Evolutionary conservation across 2,113 vertebrate genomes (phyloP).

Genomic region (Cynocephalus volans): DNA sequence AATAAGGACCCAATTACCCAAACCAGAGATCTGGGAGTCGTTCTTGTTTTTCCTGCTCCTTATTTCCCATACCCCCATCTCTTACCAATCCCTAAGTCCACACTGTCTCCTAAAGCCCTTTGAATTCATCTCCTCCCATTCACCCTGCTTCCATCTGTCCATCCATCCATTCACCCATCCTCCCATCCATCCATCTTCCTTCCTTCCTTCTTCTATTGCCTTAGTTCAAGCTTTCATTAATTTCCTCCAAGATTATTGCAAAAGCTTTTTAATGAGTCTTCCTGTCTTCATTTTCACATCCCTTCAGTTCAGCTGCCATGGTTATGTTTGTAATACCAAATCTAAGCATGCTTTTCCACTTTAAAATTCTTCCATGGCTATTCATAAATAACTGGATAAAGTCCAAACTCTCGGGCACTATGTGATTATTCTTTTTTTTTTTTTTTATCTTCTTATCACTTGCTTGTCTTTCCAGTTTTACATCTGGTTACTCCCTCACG

Average conservation of each 20-base stretch:
- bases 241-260: neutral
- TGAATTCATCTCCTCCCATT: neutral
- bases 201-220: neutral
- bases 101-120: neutral
- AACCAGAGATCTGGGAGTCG: slow-evolving; percentile 6
- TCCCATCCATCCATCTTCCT: neutral
- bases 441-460: slow-evolving; percentile 62
- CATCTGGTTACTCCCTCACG: slow-evolving; percentile 36
- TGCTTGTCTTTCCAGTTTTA: slow-evolving; percentile 75
- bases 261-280: slow-evolving; percentile 46
- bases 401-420: slow-evolving; percentile 40
- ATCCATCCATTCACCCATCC: neutral
- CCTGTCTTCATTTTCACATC: neutral
- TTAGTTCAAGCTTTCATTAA: slow-evolving; percentile 1
- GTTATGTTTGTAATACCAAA: slow-evolving; percentile 20
- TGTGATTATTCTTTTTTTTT: slow-evolving; percentile 10
- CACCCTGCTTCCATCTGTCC: neutral
- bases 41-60: neutral
- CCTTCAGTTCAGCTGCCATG: neutral
- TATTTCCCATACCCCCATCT: neutral
- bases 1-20: slow-evolving; percentile 5
- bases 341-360: slow-evolving; percentile 1
- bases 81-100: neutral
- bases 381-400: slow-evolving; percentile 31
- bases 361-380: slow-evolving; percentile 37